A percentile compares a stretch with the other conserved stretches of the same genome.
phyloP scores from a whole-genome alignment of 2,797 vertebrate species.

The Triplophysa bombifrons region DNA sequence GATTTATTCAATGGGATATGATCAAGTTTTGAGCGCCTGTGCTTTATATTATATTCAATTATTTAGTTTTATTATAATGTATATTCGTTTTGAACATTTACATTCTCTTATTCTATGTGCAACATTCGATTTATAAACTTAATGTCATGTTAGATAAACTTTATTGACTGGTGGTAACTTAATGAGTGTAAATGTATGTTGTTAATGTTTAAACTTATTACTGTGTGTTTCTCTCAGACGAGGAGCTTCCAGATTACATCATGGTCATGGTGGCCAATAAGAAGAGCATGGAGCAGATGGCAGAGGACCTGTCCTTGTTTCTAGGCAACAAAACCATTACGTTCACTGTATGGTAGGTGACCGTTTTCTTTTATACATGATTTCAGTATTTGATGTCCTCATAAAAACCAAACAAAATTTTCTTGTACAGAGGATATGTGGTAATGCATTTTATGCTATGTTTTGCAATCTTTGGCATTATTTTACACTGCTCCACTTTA shows the following conservation, averaged over 20 bases:
- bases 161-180: too few relatives aligned
- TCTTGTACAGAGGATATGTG: neutral
- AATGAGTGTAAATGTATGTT: neutral
- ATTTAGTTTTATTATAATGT: too few relatives aligned
- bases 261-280: slow-evolving; percentile 99
- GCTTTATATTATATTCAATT: too few relatives aligned
- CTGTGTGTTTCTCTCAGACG: slow-evolving; percentile 75
- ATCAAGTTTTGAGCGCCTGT: neutral
- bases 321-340: slow-evolving; percentile 94
- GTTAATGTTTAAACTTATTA: neutral
- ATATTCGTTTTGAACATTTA: neutral
- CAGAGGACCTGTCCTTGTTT: slow-evolving; percentile 95
- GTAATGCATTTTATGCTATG: neutral
- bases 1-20: neutral
- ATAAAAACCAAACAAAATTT: too few relatives aligned
- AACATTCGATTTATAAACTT: neutral
- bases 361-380: neutral
- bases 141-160: too few relatives aligned
- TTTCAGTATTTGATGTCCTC: neutral
- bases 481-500: too few relatives aligned
- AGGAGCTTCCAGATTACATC: slow-evolving; percentile 98
- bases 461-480: too few relatives aligned
- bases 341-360: slow-evolving; percentile 91
- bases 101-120: too few relatives aligned
- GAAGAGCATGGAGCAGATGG: slow-evolving; percentile 97